Evolutionary conservation across 2,888 invertebrate genomes (phyloP), one percentile per base, ranked within the genome.

Genomic region (Gari tellinella): DNA sequence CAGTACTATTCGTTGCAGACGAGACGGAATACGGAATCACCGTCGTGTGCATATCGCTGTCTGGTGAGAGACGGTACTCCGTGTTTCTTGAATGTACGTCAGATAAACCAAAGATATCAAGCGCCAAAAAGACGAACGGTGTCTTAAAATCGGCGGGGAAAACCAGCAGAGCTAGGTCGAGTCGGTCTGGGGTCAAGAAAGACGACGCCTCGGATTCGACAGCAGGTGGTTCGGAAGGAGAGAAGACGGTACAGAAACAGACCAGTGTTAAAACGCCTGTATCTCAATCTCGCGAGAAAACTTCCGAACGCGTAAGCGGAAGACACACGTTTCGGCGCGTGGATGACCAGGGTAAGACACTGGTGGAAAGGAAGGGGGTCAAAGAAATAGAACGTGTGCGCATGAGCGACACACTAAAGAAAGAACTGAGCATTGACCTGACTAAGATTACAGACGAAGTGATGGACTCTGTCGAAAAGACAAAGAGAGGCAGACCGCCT

Each of bases 11-110:
- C 26, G 67, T 78, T 2, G 70, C 78, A 1, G 78, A 78, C 23
- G 78, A 73, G n/a, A 67, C 70, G 4, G 78, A 78, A 37, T 78
- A 31, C 45, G 78, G 78, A 0, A 64, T 78, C 0, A 74, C 67
- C 1, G 78, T 78, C 4, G 49, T 46, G 2, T 56, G 70, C 10
- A 66, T 70, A 40, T 70, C 73, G 46, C 26, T 60, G 5, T 38
- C 58, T 25, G 78, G 78, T 1, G 61, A 61, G 12, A 58, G 38
- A 23, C 70, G 67, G 26, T 49, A 73, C 2, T 67, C 70, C 14
- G 70, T 78, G n/a, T 78, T 78, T 51, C 74, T 74, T 48, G 78
- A 78, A 52, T 65, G 58, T 41, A 60, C 62, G 12, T 56, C 55
- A 1, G 56, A 67, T 12, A 64, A 61, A 43, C 64, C 78, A 3